Evolutionary conservation across 2,888 invertebrate genomes (phyloP).

Genomic region (Chrysolina haemoptera): DNA sequence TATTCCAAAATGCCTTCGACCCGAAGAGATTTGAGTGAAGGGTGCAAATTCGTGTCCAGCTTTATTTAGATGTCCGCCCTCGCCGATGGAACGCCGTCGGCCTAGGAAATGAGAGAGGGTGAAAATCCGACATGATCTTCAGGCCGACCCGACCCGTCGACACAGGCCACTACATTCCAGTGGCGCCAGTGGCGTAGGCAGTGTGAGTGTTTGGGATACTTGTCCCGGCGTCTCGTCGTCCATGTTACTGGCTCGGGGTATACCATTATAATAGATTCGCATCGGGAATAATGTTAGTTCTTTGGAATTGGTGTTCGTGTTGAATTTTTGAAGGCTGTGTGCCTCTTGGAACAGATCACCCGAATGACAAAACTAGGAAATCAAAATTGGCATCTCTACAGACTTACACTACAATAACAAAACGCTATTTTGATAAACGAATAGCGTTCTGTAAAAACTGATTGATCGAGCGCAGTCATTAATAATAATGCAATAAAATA

Average conservation of each 20-base stretch:
- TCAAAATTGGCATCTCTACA: no score
- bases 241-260: conserved; percentile 31
- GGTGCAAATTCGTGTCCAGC: conserved; percentile 62
- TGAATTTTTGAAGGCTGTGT: no score
- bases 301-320: no score
- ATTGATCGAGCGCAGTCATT: no score
- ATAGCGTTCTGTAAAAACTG: no score
- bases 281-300: no score
- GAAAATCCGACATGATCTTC: conserved; percentile 64
- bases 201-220: conserved; percentile 9
- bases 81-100: conserved; percentile 55
- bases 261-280: neutral
- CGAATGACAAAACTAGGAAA: no score
- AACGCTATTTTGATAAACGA: no score
- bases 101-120: conserved; percentile 64
- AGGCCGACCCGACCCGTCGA: conserved; percentile 55
- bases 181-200: conserved; percentile 57
- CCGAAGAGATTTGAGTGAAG: conserved; percentile 54
- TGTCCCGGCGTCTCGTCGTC: neutral
- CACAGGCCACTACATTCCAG: conserved; percentile 57
- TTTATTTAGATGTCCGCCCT: conserved; percentile 61
- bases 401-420: no score
- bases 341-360: no score
- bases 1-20: conserved; percentile 42
- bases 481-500: no score